Percentiles rank a stretch among this genome's conserved stretches.
Evolutionary conservation across 2,113 vertebrate genomes (phyloP).

Genomic region (Misgurnus mizolepis): DNA sequence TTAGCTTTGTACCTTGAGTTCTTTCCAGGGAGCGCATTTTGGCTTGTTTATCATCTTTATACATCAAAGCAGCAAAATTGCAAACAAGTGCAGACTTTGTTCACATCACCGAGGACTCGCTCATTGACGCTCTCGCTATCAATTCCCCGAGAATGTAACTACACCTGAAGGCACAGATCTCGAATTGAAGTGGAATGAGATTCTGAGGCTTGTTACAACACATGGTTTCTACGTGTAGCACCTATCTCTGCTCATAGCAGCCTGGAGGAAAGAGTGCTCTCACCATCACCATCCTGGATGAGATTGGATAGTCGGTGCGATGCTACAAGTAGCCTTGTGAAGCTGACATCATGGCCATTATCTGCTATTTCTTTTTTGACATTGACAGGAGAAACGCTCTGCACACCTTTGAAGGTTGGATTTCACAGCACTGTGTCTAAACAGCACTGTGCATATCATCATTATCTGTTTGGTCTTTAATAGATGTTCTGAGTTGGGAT

Average conservation of each 20-base stretch:
- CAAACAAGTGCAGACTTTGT: constrained; percentile 43
- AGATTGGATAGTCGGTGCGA: constrained; percentile 36
- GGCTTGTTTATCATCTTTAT: constrained; percentile 21
- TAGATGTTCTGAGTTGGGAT: constrained; percentile 12
- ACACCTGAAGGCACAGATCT: constrained; percentile 51
- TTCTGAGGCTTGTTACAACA: constrained; percentile 62
- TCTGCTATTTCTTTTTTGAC: constrained; percentile 13
- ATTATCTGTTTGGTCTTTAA: not conserved
- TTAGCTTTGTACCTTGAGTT: constrained; percentile 30
- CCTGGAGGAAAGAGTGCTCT: constrained; percentile 53
- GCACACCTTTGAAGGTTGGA: constrained; percentile 18
- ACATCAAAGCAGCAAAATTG: constrained; percentile 33
- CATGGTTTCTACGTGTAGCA: constrained; percentile 53
- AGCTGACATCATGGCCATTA: constrained; percentile 26
- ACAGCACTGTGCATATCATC: not conserved
- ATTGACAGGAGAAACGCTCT: constrained; percentile 23
- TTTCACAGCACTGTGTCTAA: constrained; percentile 20
- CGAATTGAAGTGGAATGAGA: constrained; percentile 60
- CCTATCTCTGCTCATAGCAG: constrained; percentile 42
- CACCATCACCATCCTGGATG: constrained; percentile 21
- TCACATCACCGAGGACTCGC: constrained; percentile 22
- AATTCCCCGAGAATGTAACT: constrained; percentile 53
- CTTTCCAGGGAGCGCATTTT: constrained; percentile 38
- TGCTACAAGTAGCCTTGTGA: constrained; percentile 22
- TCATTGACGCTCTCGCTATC: constrained; percentile 48